Evolutionary conservation across 2,888 invertebrate species (phyloP).

Genomic region (Tillus elongatus): DNA sequence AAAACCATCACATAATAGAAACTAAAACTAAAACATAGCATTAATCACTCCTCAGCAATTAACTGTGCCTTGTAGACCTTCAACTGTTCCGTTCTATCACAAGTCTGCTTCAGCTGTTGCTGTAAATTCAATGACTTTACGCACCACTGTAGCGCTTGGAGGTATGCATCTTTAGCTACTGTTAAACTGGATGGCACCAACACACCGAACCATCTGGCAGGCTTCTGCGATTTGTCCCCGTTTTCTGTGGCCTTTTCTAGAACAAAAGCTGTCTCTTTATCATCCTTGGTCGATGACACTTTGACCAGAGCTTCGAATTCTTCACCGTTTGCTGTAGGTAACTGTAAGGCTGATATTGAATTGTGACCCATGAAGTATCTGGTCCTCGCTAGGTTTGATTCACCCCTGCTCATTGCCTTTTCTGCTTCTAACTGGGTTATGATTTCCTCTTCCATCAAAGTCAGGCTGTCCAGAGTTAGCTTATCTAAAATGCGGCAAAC

Average conservation of each 20-base stretch:
- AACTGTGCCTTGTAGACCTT: too few relatives aligned
- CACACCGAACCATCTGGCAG: constrained; percentile 80
- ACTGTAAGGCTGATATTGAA: constrained; percentile 58
- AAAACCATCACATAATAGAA: too few relatives aligned
- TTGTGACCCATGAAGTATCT: constrained; percentile 72
- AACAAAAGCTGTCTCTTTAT: constrained; percentile 31
- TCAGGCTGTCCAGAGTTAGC: constrained; percentile 57
- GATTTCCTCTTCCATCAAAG: constrained; percentile 66
- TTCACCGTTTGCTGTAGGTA: constrained; percentile 56
- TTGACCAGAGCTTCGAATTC: constrained; percentile 44
- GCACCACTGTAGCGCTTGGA: constrained; percentile 56
- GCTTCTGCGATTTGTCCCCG: constrained; percentile 46
- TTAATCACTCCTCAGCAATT: too few relatives aligned
- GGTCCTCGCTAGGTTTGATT: constrained; percentile 65
- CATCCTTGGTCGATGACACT: constrained; percentile 35
- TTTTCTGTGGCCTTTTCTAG: constrained; percentile 32
- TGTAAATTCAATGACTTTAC: constrained; percentile 64
- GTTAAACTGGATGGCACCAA: constrained; percentile 72
- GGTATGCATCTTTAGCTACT: constrained; percentile 64
- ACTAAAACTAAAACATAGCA: too few relatives aligned
- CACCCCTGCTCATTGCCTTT: constrained; percentile 57
- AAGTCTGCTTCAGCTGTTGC: constrained; percentile 44
- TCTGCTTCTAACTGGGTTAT: constrained; percentile 60
- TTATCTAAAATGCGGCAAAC: constrained; percentile 57
- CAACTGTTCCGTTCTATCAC: constrained; percentile 31